Evolutionary conservation across 1,140 invertebrate species (phyloP).

Genomic region (Cydia pomonella): DNA sequence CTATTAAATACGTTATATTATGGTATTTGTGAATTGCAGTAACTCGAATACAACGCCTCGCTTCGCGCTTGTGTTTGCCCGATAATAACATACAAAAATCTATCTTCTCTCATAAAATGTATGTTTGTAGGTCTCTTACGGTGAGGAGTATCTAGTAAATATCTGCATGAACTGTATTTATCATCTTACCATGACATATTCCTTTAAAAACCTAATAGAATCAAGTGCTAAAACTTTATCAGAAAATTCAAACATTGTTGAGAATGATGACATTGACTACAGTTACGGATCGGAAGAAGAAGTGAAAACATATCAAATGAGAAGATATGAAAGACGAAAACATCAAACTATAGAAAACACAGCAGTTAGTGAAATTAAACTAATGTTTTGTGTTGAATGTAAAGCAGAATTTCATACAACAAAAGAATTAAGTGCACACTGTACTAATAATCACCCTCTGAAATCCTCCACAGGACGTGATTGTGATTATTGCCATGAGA

Average conservation of each 20-base stretch:
- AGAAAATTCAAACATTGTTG: constrained; percentile 46
- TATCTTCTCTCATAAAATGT: background rate
- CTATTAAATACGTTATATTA: background rate
- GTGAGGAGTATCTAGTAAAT: constrained; percentile 58
- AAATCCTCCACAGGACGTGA: constrained; percentile 61
- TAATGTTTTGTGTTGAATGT: constrained; percentile 70
- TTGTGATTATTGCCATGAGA: constrained; percentile 77
- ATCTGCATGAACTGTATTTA: constrained; percentile 74
- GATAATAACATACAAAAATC: background rate
- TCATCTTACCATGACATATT: constrained; percentile 70
- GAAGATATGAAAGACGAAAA: constrained; percentile 35
- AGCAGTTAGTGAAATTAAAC: constrained; percentile 42
- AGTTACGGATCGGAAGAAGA: constrained; percentile 59
- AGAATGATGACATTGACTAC: constrained; percentile 58
- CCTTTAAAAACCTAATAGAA: constrained; percentile 73
- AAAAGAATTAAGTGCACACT: constrained; percentile 64
- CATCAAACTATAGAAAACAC: constrained; percentile 37
- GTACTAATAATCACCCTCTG: constrained; percentile 57
- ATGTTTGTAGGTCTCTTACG: constrained; percentile 58
- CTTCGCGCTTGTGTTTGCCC: too few relatives aligned
- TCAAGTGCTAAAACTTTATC: constrained; percentile 60
- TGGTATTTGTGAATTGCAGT: too few relatives aligned
- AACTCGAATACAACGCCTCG: too few relatives aligned
- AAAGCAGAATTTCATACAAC: constrained; percentile 62
- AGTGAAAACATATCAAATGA: constrained; percentile 40